phyloP scores from a whole-genome alignment of 1,140 invertebrate species.

The Ostrea edulis region DNA sequence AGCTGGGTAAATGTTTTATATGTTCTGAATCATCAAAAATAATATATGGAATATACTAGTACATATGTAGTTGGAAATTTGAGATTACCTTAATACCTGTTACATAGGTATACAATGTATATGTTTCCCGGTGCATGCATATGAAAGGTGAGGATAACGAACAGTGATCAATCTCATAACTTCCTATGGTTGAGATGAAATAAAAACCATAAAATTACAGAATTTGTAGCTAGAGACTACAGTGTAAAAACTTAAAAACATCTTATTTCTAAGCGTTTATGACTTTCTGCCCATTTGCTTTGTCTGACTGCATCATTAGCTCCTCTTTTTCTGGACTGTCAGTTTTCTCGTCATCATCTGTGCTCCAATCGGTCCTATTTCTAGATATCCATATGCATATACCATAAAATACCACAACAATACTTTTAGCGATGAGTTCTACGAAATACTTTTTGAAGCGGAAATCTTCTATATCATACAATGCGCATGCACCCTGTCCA shows the following conservation, averaged over 20 bases:
- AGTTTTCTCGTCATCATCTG: neutral
- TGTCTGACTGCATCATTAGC: neutral
- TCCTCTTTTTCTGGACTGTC: conserved; percentile 15
- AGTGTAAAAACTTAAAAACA: no score
- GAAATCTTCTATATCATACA: conserved; percentile 54
- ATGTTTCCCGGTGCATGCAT: no score
- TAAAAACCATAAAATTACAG: no score
- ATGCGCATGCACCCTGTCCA: conserved; percentile 55
- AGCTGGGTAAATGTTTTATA: neutral
- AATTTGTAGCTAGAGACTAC: no score
- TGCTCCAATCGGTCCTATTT: conserved; percentile 51
- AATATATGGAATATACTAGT: no score
- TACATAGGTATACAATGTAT: no score
- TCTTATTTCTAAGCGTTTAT: neutral
- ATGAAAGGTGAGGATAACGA: no score
- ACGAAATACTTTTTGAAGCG: conserved; percentile 34
- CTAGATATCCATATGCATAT: conserved; percentile 37
- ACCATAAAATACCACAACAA: neutral
- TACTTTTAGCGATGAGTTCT: neutral
- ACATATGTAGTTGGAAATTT: no score
- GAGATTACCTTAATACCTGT: no score
- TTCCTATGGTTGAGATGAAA: no score
- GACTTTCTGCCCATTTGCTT: neutral
- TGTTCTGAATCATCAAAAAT: no score
- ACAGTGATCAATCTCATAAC: no score